Evolutionary conservation across 2,888 invertebrate species (phyloP), one percentile per base, ranked within the genome.

Genomic region (Euplexia lucipara): DNA sequence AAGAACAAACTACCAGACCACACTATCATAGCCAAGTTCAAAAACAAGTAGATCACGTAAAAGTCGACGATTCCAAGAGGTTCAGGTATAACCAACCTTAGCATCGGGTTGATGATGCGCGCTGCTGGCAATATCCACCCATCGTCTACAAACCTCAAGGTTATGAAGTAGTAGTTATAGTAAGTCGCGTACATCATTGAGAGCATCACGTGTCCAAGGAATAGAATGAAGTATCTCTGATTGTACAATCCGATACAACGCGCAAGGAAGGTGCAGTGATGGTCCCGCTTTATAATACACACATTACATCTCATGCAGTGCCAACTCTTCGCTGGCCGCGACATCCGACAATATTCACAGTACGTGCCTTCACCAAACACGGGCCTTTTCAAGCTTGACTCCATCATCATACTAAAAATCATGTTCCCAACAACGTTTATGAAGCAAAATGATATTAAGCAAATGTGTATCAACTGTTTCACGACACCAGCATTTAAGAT

Each of bases 181-280:
- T 95, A 95, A 1, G 96, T 95, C 0, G 96, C 95, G 84, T 98
- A 98, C 0, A 96, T 57, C 64, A 97, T 96, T 0, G 97, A 97
- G 3, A 97, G 78, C 58, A 96, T 96, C 53, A 97, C 90, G 86
- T 98, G 97, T 0, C 96, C 83, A 0, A 98, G 90, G 85, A 98
- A 97, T 85, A 97, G 95, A 8, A 98, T 85, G 86, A 98, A 99
- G 88, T 97, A 98, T 74, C 98, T 95, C 77, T 97, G 97, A 89
- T 99, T 99, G 78, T 96, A 90, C 81, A 97, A 96, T 10, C 98
- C 99, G 59, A 99, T 95, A 89, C 99, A 99, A 79, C 97, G 97
- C 1, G 97, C 97, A 0, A 98, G 97, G 89, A 98, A 98, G 69
- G 97, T 96, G 86, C 99, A 98, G 86, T 98, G 97, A 89, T 98